These are phyloP conservation scores for Eilema depressum DNA, from an alignment of 2,888 invertebrate genomes.

Conservation along the genomic window DNA sequence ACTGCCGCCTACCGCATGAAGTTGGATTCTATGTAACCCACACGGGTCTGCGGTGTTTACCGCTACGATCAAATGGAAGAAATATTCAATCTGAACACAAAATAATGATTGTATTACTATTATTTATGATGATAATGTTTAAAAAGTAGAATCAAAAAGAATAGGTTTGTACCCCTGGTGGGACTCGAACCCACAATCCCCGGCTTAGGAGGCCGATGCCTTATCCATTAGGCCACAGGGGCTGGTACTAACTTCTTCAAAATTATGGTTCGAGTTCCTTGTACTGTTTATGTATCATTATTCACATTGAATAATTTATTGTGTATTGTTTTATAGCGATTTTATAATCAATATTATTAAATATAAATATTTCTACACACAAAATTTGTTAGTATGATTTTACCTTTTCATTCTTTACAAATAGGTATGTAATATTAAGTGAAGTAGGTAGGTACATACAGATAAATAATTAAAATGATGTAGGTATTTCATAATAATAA, in stretches of 20 bases:
- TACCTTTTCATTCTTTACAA: neutral
- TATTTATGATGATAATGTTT: constrained; percentile 50
- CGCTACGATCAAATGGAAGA: constrained; percentile 65
- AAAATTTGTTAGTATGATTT: neutral
- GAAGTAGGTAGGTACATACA: no score
- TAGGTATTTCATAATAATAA: neutral
- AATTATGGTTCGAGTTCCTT: constrained; percentile 37
- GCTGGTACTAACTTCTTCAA: constrained; percentile 51
- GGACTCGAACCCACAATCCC: constrained; percentile 93
- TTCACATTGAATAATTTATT: neutral
- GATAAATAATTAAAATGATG: no score
- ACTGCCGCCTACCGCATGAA: constrained; percentile 89
- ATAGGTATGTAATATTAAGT: no score
- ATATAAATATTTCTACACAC: neutral
- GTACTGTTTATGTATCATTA: neutral
- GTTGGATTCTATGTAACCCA: constrained; percentile 86
- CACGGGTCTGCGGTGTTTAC: constrained; percentile 80
- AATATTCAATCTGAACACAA: constrained; percentile 23
- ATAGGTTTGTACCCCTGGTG: constrained; percentile 88
- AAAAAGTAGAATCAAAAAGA: neutral
- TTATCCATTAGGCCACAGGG: constrained; percentile 93
- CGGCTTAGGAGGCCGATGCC: constrained; percentile 93
- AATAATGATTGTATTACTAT: constrained; percentile 42
- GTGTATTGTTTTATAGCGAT: no score
- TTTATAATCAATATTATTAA: neutral